Base-by-base conservation (phyloP, 1,140 invertebrate species). In the Adoxophyes honmai region DNA sequence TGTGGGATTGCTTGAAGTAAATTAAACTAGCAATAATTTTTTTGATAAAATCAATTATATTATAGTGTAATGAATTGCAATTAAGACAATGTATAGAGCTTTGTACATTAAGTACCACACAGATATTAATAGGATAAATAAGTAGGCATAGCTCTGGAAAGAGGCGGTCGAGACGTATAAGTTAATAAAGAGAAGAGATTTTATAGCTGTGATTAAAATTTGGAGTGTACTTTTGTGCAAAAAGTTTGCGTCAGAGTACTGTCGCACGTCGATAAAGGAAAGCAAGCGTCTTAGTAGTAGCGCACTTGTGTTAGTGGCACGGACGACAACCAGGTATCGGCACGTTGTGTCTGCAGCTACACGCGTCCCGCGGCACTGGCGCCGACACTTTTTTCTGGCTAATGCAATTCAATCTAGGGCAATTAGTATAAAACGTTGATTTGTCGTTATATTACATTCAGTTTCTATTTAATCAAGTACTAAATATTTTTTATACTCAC, bases 81-180 rank as follows among this genome's bases (percentile, higher is more conserved):
- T 73, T 86, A 86, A 84, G 81, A 82, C 74, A 86, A 83, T 86
- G 86, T 88, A 88, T 88, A 86, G 86, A 88, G 86, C 86, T 88
- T 88, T 75, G 78, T 88, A 88, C 70, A 71, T 71, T 85, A 86
- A 86, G 83, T 86, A 78, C 75, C 74, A 84, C 68, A 81, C 76
- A 86, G 75, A 77, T 83, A 68, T 78, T 75, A 72, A 80, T 85
- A 86, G 74, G 78, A 71, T 73, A 75, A 86, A 76, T 81, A 71
- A 63, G 71, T 85, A 81, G 71, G 70, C 62, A 62, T 71, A 68
- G 74, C 60, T 72, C 60, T 74, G 65, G 74, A 70, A 68, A 64
- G 65, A 69, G 65, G 67, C 65, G 70, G 63, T 71, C 59, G 57
- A 71, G 60, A 69, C 42, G 42, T 48, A 70, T 75, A 78, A 72